Percentiles rank a stretch among this genome's conserved stretches.
These are phyloP conservation scores for Rhagonycha lutea DNA, from an alignment of 2,888 invertebrate genomes.

Conservation along the genomic window DNA sequence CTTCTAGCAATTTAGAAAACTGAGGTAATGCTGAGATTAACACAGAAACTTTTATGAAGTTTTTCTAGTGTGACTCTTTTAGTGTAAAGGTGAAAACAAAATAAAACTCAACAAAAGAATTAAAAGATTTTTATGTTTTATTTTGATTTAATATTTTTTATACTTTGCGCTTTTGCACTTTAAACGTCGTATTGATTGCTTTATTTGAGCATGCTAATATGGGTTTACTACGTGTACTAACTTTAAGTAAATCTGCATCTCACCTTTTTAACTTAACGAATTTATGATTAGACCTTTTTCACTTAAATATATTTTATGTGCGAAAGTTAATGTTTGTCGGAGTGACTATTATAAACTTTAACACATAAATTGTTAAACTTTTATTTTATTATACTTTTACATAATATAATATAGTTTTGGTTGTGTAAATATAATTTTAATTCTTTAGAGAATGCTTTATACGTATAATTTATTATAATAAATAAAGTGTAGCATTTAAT, in stretches of 20 bases:
- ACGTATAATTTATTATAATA: background rate
- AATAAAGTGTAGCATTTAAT: background rate
- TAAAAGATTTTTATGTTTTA: slow-evolving; percentile 9
- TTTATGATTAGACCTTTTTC: background rate
- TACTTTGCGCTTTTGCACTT: background rate
- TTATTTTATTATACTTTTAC: background rate
- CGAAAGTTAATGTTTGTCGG: background rate
- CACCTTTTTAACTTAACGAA: background rate
- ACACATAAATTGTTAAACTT: background rate
- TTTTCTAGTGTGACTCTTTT: slow-evolving; percentile 25
- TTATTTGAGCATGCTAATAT: background rate
- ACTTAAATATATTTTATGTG: background rate
- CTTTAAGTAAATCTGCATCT: background rate
- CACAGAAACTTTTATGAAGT: slow-evolving; percentile 31
- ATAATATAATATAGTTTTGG: background rate
- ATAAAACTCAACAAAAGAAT: slow-evolving; percentile 16
- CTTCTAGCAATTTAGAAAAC: slow-evolving; percentile 27
- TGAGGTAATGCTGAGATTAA: slow-evolving; percentile 30
- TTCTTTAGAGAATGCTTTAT: background rate
- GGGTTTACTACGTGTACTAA: background rate
- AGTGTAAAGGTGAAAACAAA: slow-evolving; percentile 22
- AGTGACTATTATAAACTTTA: background rate
- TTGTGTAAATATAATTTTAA: background rate
- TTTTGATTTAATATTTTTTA: slow-evolving; percentile 5
- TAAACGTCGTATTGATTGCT: background rate